phyloP scores from a whole-genome alignment of 2,797 vertebrate genomes.

The Tokudaia muenninki region DNA sequence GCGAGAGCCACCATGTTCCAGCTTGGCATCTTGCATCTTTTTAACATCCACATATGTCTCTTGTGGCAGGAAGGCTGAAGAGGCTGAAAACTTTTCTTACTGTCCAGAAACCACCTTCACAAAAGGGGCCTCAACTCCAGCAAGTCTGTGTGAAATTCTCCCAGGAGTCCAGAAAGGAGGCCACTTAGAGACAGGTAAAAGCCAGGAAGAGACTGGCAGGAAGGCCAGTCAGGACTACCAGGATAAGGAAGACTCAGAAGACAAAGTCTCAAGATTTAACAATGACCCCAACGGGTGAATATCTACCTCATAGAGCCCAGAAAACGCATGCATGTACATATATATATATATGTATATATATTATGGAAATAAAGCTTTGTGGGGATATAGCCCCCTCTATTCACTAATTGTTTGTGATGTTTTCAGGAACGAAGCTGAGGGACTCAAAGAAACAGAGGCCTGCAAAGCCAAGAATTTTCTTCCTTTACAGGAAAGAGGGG shows the following conservation, averaged over 20 bases:
- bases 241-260: neutral
- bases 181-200: neutral
- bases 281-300: neutral
- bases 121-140: neutral
- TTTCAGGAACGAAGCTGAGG: neutral
- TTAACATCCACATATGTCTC: neutral
- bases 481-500: neutral
- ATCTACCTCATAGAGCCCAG: neutral
- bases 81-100: neutral
- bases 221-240: neutral
- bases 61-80: neutral
- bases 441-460: neutral
- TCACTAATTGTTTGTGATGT: fast-evolving
- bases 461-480: neutral
- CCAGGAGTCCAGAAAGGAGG: neutral
- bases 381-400: fast-evolving
- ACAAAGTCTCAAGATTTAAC: neutral
- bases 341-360: too few species aligned
- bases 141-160: neutral
- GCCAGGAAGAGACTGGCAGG: neutral
- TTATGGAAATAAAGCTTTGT: neutral
- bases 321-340: too few species aligned
- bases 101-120: neutral
- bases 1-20: neutral
- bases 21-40: neutral